phyloP scores from a whole-genome alignment of 2,113 vertebrate species.

The Garra rufa region DNA sequence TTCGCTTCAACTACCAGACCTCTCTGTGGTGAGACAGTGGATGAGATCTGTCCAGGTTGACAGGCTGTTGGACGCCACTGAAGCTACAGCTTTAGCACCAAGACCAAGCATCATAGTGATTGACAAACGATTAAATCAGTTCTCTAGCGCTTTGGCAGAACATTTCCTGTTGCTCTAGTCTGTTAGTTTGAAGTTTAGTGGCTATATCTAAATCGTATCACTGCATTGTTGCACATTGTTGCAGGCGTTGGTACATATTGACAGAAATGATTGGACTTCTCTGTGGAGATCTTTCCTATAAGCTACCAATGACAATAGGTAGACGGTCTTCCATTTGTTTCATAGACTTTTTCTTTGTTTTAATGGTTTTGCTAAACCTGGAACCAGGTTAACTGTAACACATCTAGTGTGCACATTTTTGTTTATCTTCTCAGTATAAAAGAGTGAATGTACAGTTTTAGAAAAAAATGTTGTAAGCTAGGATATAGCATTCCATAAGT shows the following conservation, averaged over 20 bases:
- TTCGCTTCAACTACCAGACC: slow-evolving; percentile 95
- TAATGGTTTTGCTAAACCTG: slow-evolving; percentile 24
- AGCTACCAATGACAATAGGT: slow-evolving; percentile 35
- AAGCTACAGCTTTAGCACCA: slow-evolving; percentile 17
- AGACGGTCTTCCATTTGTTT: slow-evolving; percentile 48
- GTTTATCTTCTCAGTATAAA: background rate
- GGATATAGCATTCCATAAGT: background rate
- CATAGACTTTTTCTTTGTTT: slow-evolving; percentile 24
- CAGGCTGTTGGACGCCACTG: slow-evolving; percentile 39
- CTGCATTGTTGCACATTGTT: background rate
- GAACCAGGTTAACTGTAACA: slow-evolving; percentile 20
- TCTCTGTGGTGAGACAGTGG: slow-evolving; percentile 87
- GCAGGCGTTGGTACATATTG: slow-evolving; percentile 20
- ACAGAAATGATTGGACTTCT: background rate
- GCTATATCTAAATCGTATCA: slow-evolving; percentile 19
- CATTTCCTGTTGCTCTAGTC: slow-evolving; percentile 32
- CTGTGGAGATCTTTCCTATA: slow-evolving; percentile 13
- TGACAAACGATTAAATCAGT: slow-evolving; percentile 3
- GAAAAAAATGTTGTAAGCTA: slow-evolving; percentile 27
- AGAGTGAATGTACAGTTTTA: slow-evolving; percentile 46
- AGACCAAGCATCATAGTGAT: background rate
- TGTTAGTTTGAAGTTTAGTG: background rate
- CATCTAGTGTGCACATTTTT: slow-evolving; percentile 16
- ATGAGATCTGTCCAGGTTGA: slow-evolving; percentile 7
- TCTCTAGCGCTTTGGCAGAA: slow-evolving; percentile 3